A percentile compares a stretch with the other conserved stretches of the same genome.
phyloP scores from a whole-genome alignment of 2,113 vertebrate species.

The Physeter macrocephalus region DNA sequence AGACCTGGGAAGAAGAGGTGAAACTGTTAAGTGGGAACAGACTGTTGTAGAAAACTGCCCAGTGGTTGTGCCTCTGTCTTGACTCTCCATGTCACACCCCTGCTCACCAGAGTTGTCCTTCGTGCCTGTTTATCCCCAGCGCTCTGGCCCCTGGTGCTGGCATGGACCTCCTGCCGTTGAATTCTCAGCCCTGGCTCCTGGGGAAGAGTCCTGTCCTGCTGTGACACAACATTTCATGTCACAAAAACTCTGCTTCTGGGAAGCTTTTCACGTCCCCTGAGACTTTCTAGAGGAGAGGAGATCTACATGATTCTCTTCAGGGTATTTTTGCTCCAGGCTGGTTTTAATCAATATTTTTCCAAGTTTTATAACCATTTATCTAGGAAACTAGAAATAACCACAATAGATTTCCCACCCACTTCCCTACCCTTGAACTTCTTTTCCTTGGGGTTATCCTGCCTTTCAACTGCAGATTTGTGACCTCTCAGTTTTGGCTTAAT shows the following conservation, averaged over 20 bases:
- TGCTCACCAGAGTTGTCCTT: too few species aligned
- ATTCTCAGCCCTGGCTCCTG: neutral
- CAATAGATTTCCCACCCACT: neutral
- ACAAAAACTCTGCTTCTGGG: neutral
- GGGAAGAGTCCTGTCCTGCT: too few species aligned
- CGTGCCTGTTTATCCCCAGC: accelerated
- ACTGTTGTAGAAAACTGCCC: neutral
- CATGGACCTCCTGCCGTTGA: accelerated
- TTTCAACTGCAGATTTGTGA: conserved; percentile 46
- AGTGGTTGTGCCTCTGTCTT: accelerated
- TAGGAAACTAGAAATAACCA: conserved; percentile 37
- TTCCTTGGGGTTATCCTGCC: conserved; percentile 54
- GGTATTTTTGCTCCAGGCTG: neutral
- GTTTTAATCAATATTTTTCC: neutral
- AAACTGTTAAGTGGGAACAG: neutral
- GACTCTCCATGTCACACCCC: accelerated
- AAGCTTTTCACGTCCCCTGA: neutral
- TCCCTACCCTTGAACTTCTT: conserved; percentile 8
- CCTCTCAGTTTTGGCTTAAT: conserved; percentile 72
- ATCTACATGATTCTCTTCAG: neutral
- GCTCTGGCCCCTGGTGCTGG: neutral
- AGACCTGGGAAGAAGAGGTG: neutral
- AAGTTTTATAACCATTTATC: neutral
- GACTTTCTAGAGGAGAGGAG: neutral
- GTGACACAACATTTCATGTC: neutral